Evolutionary conservation across 2,888 invertebrate genomes (phyloP).

Genomic region (Abscondita cerata): DNA sequence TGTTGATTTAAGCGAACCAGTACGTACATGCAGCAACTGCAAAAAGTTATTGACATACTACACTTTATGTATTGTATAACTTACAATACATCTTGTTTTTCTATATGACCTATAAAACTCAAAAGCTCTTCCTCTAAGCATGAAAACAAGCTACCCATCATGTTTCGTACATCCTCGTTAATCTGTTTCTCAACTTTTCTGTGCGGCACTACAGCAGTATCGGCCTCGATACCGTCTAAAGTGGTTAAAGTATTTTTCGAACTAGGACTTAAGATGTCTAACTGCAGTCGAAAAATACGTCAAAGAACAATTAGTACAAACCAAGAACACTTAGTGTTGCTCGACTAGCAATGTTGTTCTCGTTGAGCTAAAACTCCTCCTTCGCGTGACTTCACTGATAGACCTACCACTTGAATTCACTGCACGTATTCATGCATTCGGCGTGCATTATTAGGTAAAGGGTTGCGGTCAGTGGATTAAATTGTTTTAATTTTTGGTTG

Average conservation of each 20-base stretch:
- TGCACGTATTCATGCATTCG: no score
- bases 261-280: conserved; percentile 63
- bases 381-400: no score
- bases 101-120: conserved; percentile 84
- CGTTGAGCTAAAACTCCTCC: no score
- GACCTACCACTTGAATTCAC: no score
- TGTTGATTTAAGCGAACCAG: conserved; percentile 91
- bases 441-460: no score
- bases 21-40: conserved; percentile 92
- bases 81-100: conserved; percentile 89
- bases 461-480: no score
- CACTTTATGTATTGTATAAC: conserved; percentile 51
- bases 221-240: conserved; percentile 59
- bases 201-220: conserved; percentile 49
- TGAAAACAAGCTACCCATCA: conserved; percentile 91
- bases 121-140: conserved; percentile 86
- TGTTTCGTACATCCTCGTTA: conserved; percentile 80
- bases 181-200: conserved; percentile 73
- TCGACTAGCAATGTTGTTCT: no score
- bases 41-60: conserved; percentile 38
- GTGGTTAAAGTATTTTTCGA: conserved; percentile 65
- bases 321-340: no score
- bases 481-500: no score
- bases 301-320: background rate
- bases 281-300: conserved; percentile 77